Base-by-base conservation (phyloP, 2,797 vertebrate species). In the Cottoperca gobio region DNA sequence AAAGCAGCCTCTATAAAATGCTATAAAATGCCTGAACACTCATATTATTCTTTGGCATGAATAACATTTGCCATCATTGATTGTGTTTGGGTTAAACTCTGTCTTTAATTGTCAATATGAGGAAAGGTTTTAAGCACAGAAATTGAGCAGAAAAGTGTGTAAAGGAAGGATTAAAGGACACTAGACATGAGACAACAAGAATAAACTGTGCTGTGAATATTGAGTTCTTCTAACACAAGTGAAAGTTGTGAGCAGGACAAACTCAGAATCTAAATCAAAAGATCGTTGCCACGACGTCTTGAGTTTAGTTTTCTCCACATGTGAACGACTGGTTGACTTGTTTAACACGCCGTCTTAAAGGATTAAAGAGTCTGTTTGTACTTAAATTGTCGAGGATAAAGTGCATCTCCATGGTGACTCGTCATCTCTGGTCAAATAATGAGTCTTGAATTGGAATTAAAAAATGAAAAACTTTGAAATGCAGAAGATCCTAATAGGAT, bases 401-500 rank as follows among this genome's bases (percentile, higher is more conserved):
- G 9, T 11, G 12, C 55, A 21, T 17, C 33, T 17, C 33, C 48
- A 28, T 13, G 12, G 16, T 10, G 24, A 31, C 11, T 12, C 1
- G 3, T 23, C 50, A 45, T 28, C 26, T 2, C 39, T 19, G 28
- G 2, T 5, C 19, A 24, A 4, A 28, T 23, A 12, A 37, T n/a
- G 31, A 14, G 39, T 6, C 26, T 50, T 58, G 23, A 23, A 52
- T 0, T 52, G 17, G 48, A 21, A 40, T 42, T 17, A 5, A 48
- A 49, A 37, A 39, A 9, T 2, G 0, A 6, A 16, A 61, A 37
- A 33, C 24, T 54, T 73, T 73, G 7, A 53, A 62, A 28, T 10
- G 24, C 5, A 42, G 55, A 66, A 67, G 49, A 67, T 54, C 37
- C 24, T 49, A 42, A 67, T 43, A 14, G 40, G 28, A 65, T 76